phyloP scores from a whole-genome alignment of 2,888 invertebrate species.

The Drosophila mettleri region DNA sequence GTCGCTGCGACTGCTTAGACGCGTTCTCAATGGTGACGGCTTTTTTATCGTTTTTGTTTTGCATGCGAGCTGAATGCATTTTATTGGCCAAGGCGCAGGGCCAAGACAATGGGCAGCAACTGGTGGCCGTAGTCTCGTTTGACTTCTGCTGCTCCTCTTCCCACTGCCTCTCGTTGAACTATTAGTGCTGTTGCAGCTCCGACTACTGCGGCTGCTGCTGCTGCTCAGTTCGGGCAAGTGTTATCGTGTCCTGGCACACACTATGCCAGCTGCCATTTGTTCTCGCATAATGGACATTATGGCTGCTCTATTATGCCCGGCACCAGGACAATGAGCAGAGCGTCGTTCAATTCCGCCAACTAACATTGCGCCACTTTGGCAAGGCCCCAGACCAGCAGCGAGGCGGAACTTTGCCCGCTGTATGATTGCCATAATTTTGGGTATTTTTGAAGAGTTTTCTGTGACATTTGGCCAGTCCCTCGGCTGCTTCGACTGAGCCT shows the following conservation, averaged over 20 bases:
- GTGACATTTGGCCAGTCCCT: constrained; percentile 16
- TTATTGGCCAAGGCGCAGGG: constrained; percentile 67
- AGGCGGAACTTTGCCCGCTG: background rate
- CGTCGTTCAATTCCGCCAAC: constrained; percentile 49
- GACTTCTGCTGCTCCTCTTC: constrained; percentile 13
- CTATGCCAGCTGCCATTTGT: constrained; percentile 82
- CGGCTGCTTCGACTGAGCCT: constrained; percentile 6
- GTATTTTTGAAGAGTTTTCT: constrained; percentile 56
- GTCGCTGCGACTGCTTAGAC: constrained; percentile 69
- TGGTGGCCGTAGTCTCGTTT: constrained; percentile 55
- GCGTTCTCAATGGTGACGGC: constrained; percentile 78
- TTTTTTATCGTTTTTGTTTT: constrained; percentile 76
- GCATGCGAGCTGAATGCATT: constrained; percentile 75
- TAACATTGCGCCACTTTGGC: constrained; percentile 36
- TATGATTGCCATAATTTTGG: constrained; percentile 68
- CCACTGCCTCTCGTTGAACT: background rate
- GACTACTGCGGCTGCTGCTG: background rate
- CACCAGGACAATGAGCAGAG: constrained; percentile 60
- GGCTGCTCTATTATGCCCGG: constrained; percentile 75
- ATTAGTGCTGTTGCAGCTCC: constrained; percentile 6
- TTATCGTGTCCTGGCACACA: constrained; percentile 61
- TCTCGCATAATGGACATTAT: constrained; percentile 85
- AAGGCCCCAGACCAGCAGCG: background rate
- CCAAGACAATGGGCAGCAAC: constrained; percentile 72
- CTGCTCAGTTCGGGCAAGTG: constrained; percentile 38